These are phyloP conservation scores for Dinoponera quadriceps DNA, from an alignment of 1,140 invertebrate species.

Conservation along the genomic window DNA sequence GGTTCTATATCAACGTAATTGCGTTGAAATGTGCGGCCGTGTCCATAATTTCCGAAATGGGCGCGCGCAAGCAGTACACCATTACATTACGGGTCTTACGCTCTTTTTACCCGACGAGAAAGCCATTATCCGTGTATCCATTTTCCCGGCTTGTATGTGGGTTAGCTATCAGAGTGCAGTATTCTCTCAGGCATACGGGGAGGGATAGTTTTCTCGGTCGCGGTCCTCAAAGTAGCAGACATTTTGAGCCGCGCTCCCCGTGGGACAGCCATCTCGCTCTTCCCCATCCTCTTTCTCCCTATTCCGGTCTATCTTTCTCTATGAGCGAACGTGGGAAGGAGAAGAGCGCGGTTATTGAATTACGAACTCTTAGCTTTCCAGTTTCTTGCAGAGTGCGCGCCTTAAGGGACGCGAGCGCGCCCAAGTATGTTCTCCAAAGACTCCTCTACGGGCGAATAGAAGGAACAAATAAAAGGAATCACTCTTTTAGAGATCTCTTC, in stretches of 20 bases:
- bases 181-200: conserved; percentile 66
- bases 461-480: conserved; percentile 78
- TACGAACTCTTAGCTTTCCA: conserved; percentile 85
- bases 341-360: conserved; percentile 83
- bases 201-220: conserved; percentile 70
- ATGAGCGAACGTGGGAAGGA: conserved; percentile 68
- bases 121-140: conserved; percentile 64
- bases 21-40: not conserved
- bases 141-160: conserved; percentile 64
- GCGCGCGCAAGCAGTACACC: conserved; percentile 13
- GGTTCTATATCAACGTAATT: not conserved
- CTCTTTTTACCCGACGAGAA: conserved; percentile 41
- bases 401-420: conserved; percentile 79
- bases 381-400: conserved; percentile 81
- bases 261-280: conserved; percentile 67
- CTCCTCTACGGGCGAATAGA: conserved; percentile 67
- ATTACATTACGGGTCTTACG: conserved; percentile 26
- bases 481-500: conserved; percentile 72
- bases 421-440: conserved; percentile 82
- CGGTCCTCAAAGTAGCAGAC: conserved; percentile 77
- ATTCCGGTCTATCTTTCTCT: conserved; percentile 65
- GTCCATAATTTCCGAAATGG: conserved; percentile 18
- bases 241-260: conserved; percentile 78
- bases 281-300: conserved; percentile 50
- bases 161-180: conserved; percentile 68